Conservation (phyloP, 1,140 invertebrate species). For the Schmidtea mediterranea region DNA sequence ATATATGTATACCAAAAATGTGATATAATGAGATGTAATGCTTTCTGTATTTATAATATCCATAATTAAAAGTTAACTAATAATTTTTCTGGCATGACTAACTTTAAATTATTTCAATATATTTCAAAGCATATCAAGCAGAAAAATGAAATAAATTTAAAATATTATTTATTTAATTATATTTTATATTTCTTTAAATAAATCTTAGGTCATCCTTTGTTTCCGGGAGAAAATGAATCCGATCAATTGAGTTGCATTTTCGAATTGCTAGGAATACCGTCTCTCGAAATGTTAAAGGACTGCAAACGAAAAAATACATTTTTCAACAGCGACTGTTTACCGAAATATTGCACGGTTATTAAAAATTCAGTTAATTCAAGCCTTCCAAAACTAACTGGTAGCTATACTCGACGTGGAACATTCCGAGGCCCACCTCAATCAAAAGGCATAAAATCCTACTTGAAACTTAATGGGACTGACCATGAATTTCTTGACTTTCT, state of each 20-base stretch:
- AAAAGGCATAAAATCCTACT: neutral
- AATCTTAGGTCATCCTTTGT: constrained; percentile 71
- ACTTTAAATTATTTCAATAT: no score
- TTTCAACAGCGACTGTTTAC: constrained; percentile 28
- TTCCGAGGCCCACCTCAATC: neutral
- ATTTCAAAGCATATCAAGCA: no score
- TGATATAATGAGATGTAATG: no score
- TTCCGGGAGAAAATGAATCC: constrained; percentile 90
- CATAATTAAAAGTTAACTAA: no score
- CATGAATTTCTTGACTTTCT: constrained; percentile 25
- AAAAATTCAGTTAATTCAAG: neutral
- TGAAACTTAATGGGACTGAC: constrained; percentile 32
- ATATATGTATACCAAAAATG: no score
- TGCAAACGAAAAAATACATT: constrained; percentile 82
- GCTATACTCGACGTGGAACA: neutral
- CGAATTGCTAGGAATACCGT: constrained; percentile 92
- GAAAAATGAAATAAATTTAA: no score
- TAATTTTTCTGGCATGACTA: no score
- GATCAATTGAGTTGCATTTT: constrained; percentile 96
- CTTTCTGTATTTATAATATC: no score
- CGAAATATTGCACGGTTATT: neutral
- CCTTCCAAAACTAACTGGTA: neutral
- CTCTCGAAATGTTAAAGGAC: constrained; percentile 53
- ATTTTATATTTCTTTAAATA: no score
- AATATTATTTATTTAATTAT: no score